phyloP scores from a whole-genome alignment of 2,888 invertebrate species.

The Diadromus collaris region DNA sequence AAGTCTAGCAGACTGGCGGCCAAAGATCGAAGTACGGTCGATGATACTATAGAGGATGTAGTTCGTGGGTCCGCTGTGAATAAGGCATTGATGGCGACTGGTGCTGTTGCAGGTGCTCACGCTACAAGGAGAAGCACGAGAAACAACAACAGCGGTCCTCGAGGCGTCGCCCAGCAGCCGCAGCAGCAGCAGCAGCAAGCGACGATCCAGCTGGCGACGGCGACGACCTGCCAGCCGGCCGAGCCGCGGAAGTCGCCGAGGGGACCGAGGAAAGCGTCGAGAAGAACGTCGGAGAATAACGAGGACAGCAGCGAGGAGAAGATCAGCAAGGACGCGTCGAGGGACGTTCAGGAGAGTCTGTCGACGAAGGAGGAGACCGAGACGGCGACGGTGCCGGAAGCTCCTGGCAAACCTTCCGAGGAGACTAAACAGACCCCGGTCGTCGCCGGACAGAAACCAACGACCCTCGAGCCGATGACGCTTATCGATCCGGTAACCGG shows the following conservation, averaged over 20 bases:
- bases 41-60: conserved; percentile 95
- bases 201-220: neutral
- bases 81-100: conserved; percentile 78
- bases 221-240: conserved; percentile 19
- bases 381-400: neutral
- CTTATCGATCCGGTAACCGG: conserved; percentile 90
- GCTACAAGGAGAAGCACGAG: conserved; percentile 83
- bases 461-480: conserved; percentile 83
- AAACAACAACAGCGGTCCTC: conserved; percentile 77
- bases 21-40: conserved; percentile 89
- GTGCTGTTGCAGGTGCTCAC: conserved; percentile 74
- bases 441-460: conserved; percentile 66
- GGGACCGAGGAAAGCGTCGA: conserved; percentile 83
- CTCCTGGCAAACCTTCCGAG: conserved; percentile 27
- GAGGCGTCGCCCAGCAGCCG: conserved; percentile 64
- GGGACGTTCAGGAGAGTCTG: conserved; percentile 12
- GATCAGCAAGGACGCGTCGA: conserved; percentile 66
- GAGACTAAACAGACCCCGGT: conserved; percentile 32
- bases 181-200: conserved; percentile 4
- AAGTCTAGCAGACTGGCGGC: conserved; percentile 91
- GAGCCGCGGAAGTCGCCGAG: conserved; percentile 84
- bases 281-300: conserved; percentile 85
- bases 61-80: conserved; percentile 85
- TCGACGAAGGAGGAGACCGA: conserved; percentile 44
- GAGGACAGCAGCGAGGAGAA: conserved; percentile 84